These are phyloP conservation scores for Pyrocephalus nanus DNA, from an alignment of 2,797 vertebrate genomes.

Conservation along the genomic window DNA sequence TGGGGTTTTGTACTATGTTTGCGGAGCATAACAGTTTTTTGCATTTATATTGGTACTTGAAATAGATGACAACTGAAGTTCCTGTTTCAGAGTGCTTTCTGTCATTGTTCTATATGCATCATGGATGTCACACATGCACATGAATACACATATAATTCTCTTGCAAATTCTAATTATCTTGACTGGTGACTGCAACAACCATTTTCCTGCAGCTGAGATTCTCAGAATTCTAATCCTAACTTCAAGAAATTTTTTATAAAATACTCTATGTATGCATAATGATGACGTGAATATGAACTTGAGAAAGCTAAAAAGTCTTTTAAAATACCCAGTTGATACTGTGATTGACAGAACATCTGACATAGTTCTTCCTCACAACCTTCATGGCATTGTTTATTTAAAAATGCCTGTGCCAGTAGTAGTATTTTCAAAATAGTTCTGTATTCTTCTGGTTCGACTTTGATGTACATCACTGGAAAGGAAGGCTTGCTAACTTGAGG, in stretches of 20 bases:
- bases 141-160: not conserved
- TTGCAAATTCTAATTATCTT: not conserved
- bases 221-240: not conserved
- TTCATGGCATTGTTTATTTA: not conserved
- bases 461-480: not conserved
- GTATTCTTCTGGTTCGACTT: not conserved
- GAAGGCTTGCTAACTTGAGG: not conserved
- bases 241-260: not conserved
- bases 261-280: not conserved
- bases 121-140: not conserved
- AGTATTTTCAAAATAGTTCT: not conserved
- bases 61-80: not conserved
- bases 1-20: not conserved
- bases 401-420: not conserved
- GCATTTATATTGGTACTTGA: not conserved
- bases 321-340: not conserved
- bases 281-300: not conserved
- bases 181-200: not conserved
- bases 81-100: not conserved
- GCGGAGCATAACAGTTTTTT: not conserved
- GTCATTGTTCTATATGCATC: rapidly evolving
- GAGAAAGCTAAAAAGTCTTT: not conserved
- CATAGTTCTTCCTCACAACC: not conserved
- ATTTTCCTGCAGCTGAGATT: not conserved
- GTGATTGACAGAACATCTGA: not conserved